These are phyloP conservation scores for Zoanthus gigantus DNA, from an alignment of 92 coral and sea anemone genomes.

Conservation along the genomic window DNA sequence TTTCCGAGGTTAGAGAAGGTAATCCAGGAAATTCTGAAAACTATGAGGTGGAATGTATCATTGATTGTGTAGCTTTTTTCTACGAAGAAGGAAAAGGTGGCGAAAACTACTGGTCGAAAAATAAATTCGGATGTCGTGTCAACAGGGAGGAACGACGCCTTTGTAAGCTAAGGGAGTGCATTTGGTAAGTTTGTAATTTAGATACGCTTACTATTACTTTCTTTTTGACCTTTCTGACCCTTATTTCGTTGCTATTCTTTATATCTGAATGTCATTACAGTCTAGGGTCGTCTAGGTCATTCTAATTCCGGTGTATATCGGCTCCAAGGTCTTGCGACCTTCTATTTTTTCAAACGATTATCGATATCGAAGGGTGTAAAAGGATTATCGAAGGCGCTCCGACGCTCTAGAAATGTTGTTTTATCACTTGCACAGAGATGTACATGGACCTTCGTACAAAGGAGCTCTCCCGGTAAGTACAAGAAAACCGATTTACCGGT, in stretches of 20 bases:
- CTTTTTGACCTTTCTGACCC: no score
- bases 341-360: no score
- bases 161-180: not conserved
- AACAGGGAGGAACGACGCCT: not conserved
- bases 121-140: slow-evolving; percentile 2
- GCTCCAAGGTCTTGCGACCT: no score
- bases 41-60: not conserved
- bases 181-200: slow-evolving; percentile 11
- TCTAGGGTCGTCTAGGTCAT: no score
- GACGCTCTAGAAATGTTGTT: not conserved
- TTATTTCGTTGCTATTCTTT: no score
- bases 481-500: slow-evolving; percentile 12
- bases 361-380: no score
- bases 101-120: not conserved
- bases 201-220: no score
- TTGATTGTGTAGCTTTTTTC: no score
- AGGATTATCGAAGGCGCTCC: not conserved
- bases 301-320: no score
- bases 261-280: no score
- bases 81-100: not conserved
- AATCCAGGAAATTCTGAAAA: not conserved
- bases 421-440: not conserved
- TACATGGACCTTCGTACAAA: not conserved
- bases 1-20: not conserved
- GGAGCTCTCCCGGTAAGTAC: not conserved